phyloP scores from a whole-genome alignment of 2,888 invertebrate genomes.

The Chrysomela aeneicollis region DNA sequence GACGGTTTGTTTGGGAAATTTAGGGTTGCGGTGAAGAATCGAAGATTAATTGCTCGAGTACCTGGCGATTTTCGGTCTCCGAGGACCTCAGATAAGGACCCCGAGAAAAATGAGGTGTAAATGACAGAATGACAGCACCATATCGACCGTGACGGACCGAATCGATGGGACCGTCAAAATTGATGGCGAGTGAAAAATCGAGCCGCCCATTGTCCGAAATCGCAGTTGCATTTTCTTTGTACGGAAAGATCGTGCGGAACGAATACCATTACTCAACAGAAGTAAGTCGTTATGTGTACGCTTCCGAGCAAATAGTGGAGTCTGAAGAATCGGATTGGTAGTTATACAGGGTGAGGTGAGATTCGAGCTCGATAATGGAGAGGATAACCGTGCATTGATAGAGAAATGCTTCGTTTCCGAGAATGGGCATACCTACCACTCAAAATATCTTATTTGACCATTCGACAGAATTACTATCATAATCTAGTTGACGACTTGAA shows the following conservation, averaged over 20 bases:
- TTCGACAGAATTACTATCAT: too few species aligned
- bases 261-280: not conserved
- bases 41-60: not conserved
- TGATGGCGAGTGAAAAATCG: not conserved
- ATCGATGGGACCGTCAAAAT: not conserved
- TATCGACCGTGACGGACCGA: not conserved
- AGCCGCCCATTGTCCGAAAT: conserved; percentile 2
- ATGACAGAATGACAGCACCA: not conserved
- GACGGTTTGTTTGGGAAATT: not conserved
- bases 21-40: not conserved
- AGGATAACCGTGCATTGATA: too few species aligned
- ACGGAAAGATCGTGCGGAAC: conserved; percentile 1
- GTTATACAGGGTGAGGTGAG: too few species aligned
- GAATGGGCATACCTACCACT: too few species aligned
- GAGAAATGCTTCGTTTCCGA: too few species aligned
- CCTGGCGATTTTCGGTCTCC: not conserved
- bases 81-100: not conserved
- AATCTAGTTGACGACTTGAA: too few species aligned
- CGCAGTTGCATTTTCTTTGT: not conserved
- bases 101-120: conserved; percentile 2
- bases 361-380: too few species aligned
- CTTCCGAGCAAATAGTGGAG: not conserved
- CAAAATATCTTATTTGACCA: too few species aligned
- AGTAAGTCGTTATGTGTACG: not conserved
- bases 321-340: not conserved